A percentile compares a stretch with the other conserved stretches of the same genome.
These are phyloP conservation scores for Neodontobutis hainanensis DNA, from an alignment of 2,113 vertebrate species.

Conservation along the genomic window DNA sequence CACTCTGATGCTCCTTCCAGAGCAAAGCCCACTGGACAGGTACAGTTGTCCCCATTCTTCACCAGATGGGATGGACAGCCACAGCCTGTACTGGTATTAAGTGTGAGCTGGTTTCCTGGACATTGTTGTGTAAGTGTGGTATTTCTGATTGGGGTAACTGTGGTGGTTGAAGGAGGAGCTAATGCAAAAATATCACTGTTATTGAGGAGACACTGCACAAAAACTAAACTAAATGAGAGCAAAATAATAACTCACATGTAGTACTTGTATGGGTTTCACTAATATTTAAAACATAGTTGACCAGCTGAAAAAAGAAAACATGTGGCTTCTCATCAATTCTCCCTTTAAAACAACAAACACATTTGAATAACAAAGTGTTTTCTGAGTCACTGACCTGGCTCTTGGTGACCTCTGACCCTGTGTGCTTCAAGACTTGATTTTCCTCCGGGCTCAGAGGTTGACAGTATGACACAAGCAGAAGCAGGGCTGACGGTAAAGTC, in stretches of 20 bases:
- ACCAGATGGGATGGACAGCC: slow-evolving; percentile 53
- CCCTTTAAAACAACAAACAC: not conserved
- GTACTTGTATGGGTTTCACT: slow-evolving; percentile 25
- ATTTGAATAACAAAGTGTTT: not conserved
- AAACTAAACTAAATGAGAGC: not conserved
- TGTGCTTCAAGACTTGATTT: slow-evolving; percentile 54
- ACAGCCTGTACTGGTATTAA: slow-evolving; percentile 37
- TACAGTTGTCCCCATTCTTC: slow-evolving; percentile 46
- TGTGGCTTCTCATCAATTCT: not conserved
- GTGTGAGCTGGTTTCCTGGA: slow-evolving; percentile 57
- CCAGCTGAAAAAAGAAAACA: slow-evolving; percentile 26
- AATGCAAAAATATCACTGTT: not conserved
- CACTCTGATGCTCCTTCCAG: slow-evolving; percentile 44
- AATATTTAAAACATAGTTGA: slow-evolving; percentile 54
- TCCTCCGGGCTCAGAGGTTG: slow-evolving; percentile 46
- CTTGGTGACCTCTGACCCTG: slow-evolving; percentile 22
- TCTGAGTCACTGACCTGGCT: slow-evolving; percentile 45
- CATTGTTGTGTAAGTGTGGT: slow-evolving; percentile 20
- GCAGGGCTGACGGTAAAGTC: slow-evolving; percentile 54
- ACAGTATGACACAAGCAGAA: slow-evolving; percentile 40
- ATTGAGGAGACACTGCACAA: not conserved
- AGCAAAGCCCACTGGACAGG: slow-evolving; percentile 66
- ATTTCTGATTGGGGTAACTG: slow-evolving; percentile 1
- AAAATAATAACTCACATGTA: slow-evolving; percentile 46
- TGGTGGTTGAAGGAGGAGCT: slow-evolving; percentile 21